Evolutionary conservation across 2,888 invertebrate species (phyloP), one percentile per base, ranked within the genome.

Genomic region (Camptogramma bilineatum): DNA sequence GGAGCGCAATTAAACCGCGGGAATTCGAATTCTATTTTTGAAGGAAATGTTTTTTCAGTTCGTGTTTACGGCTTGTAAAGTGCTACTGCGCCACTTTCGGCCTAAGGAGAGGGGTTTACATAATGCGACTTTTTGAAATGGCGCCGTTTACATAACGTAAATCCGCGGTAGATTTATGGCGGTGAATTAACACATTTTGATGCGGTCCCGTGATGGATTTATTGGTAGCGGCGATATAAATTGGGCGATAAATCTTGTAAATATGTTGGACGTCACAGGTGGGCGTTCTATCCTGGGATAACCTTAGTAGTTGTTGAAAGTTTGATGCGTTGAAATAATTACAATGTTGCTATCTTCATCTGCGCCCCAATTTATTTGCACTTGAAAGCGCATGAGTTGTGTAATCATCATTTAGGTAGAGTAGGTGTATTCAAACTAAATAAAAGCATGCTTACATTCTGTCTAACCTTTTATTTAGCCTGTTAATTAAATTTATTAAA

Each of bases 11-110:
- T 93, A 92, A 56, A 87, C 86, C 90, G 90, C 91, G 91, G 88
- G 90, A 92, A 90, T 92, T 90, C 85, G 85, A 91, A 91, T 88
- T 89, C 91, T 91, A 92, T 92, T 92, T 92, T 91, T 81, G 90
- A 90, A 86, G 87, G 88, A 90, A 89, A 89, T 88, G 84, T 90
- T 92, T 92, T 93, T 92, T 89, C 91, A 90, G 90, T 77, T 78
- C 81, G 81, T 80, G 87, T 86, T 86, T 85, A 86, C 80, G 82
- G 83, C 75, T 77, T 73, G 81, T 77, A 75, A 73, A 56, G 56
- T 70, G 70, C 64, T 69, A 64, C 74, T 76, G 78, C 77, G 72
- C 80, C 82, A 80, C 77, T 80, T 80, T 78, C 77, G 87, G 86
- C n/a, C 2, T 18, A 47, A 8, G 46, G 39, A 24, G 59, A 48